These are phyloP conservation scores for Nomada ferruginata DNA, from an alignment of 2,888 invertebrate species.

Conservation along the genomic window DNA sequence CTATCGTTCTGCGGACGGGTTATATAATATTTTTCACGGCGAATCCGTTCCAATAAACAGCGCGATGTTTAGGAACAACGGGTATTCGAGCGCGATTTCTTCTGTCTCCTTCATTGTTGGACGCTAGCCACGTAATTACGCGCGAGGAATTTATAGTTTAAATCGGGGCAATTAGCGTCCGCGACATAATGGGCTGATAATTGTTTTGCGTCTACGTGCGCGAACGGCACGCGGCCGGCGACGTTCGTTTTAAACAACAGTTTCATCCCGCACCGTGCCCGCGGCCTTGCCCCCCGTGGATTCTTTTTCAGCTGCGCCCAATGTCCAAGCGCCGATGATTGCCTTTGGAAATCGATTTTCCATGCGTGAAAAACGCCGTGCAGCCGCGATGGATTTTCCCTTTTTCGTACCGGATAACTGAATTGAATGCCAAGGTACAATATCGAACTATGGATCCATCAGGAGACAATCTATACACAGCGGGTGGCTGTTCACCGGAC, in stretches of 20 bases:
- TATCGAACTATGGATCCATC: neutral
- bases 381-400: neutral
- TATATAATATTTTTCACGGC: no score
- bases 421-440: neutral
- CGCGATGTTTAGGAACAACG: neutral
- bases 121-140: conserved; percentile 33
- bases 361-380: neutral
- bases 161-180: conserved; percentile 47
- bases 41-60: no score
- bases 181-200: conserved; percentile 52
- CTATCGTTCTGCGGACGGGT: neutral
- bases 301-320: neutral
- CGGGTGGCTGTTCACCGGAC: neutral
- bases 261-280: conserved; percentile 15
- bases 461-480: neutral
- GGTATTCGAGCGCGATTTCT: neutral
- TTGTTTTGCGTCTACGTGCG: conserved; percentile 40
- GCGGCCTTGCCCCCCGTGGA: conserved; percentile 35
- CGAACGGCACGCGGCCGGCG: neutral
- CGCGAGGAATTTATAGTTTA: conserved; percentile 33
- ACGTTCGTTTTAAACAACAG: conserved; percentile 46
- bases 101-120: conserved; percentile 16
- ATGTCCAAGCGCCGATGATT: conserved; percentile 10
- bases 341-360: conserved; percentile 24
- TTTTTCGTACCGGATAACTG: neutral